Base-by-base conservation (phyloP, 2,888 invertebrate species). In the Leistus spinibarbis region DNA sequence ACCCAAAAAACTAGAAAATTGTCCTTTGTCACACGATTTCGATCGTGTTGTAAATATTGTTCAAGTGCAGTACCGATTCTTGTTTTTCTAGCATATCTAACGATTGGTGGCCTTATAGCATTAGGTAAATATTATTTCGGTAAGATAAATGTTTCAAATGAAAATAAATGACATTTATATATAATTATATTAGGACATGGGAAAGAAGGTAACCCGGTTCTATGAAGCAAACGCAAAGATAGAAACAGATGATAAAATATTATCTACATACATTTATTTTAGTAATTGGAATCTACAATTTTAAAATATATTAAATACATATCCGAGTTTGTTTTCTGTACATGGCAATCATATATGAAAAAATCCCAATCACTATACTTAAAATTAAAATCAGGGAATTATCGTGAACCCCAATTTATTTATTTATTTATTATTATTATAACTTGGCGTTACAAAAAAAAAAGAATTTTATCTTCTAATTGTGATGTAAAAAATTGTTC, bases 261-360 rank as follows among this genome's bases (percentile, higher is more conserved):
- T 27, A 68, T 68, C 75, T 75, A 75, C 68, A 75, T 75, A 75
- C 75, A 75, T 75, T 75, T 75, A 75, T 75, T 68, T 75, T 17
- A 69, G 64, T 69, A 75, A 69, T 64, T 54, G 75, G 67, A 27
- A 53, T 75, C 75, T 75, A 75, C 69, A 75, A 73, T 62, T 75
- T 68, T 64, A 69, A 75, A 69, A 69, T 75, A 75, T 75, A 75
- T 69, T 75, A 75, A 68, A 69, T 75, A 75, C 68, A 75, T 66
- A 56, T 20, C 7, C 7, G 3, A 7, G 24, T 62, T 69, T 66
- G 22, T 66, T n/a, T 69, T 75, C 75, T 75, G 75, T 75, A 75
- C 75, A 75, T 75, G 75, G 75, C 75, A 75, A 68, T 64, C 54
- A 68, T 75, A 68, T 53, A 20, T 72, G 23, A 65, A 71, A 64